Base-by-base conservation (phyloP, 2,113 vertebrate genomes). In the Phalacrocorax aristotelis region DNA sequence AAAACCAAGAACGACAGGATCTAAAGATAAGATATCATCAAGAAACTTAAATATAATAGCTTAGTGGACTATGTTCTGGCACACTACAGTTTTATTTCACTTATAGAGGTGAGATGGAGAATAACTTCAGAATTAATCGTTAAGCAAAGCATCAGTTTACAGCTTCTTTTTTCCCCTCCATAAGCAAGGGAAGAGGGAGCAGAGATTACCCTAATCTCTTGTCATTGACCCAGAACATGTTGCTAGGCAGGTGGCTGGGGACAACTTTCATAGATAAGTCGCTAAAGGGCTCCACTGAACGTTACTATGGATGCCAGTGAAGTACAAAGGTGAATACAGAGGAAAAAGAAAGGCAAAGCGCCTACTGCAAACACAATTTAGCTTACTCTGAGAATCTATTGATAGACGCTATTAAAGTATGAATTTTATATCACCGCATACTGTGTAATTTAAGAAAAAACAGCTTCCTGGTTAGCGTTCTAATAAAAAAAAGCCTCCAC, bases 211-310 rank as follows among this genome's bases (percentile, higher is more conserved):
- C n/a, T 90, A 72, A 95, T 38, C 51, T 92, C 95, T 87, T 94
- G 71, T 92, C 65, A 15, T 38, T 95, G 90, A 94, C 90, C 97
- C 95, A 97, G 95, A 96, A 90, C 91, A n/a, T 89, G 95, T 96
- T 96, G 95, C 97, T 96, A 96, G 88, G 96, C 96, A 97, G 97
- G 97, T 88, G 90, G 93, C 75, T 82, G 95, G 46, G 36, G 84
- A 89, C 82, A 94, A 79, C 79, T 80, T 78, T 34, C 86, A 68
- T 5, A 87, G 77, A 91, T 82, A 75, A 92, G 44, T 86, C 69
- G 95, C 92, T 70, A 69, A 95, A 93, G 95, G 95, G 94, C n/a
- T 97, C 72, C 62, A 46, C 48, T 84, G 80, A 57, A 94, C 25
- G 89, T 93, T 97, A 94, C 96, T 97, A 94, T 48, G 90, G 90